A percentile compares a stretch with the other conserved stretches of the same genome.
These are phyloP conservation scores for Bactericera cockerelli DNA, from an alignment of 1,140 invertebrate genomes.

Conservation along the genomic window DNA sequence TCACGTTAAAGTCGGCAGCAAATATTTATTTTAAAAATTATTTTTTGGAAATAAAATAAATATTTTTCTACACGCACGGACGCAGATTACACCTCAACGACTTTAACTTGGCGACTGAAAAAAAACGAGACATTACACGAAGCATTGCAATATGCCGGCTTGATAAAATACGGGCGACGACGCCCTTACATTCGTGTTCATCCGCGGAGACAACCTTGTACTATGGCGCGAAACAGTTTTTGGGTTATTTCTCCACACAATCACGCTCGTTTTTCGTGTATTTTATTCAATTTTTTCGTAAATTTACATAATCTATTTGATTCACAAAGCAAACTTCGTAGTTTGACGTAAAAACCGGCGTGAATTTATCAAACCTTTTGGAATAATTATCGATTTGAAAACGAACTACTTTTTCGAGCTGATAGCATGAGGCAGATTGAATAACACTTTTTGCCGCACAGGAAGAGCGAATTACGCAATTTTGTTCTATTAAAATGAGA, in stretches of 20 bases:
- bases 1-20: not conserved
- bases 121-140: not conserved
- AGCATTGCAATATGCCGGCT: constrained; percentile 4
- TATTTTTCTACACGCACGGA: constrained; percentile 5
- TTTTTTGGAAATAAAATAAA: not conserved
- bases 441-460: no score
- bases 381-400: no score
- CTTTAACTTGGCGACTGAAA: not conserved
- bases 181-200: not conserved
- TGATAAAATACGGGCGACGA: not conserved
- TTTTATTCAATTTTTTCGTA: no score
- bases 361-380: no score
- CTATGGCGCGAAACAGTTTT: constrained; percentile 6
- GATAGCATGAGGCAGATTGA: no score
- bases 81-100: not conserved
- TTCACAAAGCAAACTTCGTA: no score
- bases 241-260: not conserved
- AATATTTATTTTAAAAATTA: not conserved
- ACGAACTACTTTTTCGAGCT: no score
- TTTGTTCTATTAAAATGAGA: no score
- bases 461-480: no score
- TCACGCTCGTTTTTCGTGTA: no score
- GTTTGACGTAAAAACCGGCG: no score
- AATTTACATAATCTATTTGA: no score
- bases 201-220: constrained; percentile 7